Base-by-base conservation (phyloP, 2,888 invertebrate genomes). In the Pantelozetes paolii region DNA sequence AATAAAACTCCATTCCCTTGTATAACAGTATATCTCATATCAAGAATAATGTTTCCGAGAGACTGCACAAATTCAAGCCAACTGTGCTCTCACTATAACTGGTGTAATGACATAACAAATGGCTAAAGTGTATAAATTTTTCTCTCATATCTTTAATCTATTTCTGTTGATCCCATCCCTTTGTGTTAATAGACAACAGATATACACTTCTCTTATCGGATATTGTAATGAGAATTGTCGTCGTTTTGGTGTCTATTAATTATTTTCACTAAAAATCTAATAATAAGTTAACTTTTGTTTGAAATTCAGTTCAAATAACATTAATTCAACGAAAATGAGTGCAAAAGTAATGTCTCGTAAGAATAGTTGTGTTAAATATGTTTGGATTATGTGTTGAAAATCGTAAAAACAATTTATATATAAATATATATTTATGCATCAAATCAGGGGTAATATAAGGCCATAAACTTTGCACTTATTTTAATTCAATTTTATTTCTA, bases 71-170 rank as follows among this genome's bases (percentile, higher is more conserved):
- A 36, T 36, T 64, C 36, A 64, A 20, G 32, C 11, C 3, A 36
- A 36, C 62, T 20, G 36, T 64, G 36, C 28, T 11, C 20, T 5
- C 62, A 32, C 20, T 54, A 54, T 54, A 2, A n/a, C 36, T 36
- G 11, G 18, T 28, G 32, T 32, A 36, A 64, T 36, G 15, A 11
- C 62, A 64, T 36, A 64, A 64, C 62, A 64, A 36, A 64, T 36
- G 62, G 36, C n/a, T 64, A 20, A 64, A 36, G 20, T 36, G 18
- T 36, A 36, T 36, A 64, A 36, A n/a, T 36, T 36, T 9, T 54
- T 23, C 15, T 64, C n/a, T 64, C 32, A 36, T 64, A 64, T 64
- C 62, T 64, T 64, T 64, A 18, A 64, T 64, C 62, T 36, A 36
- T 64, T 64, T 64, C 36, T 36, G 62, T 32, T 64, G 36, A 20